phyloP scores from a whole-genome alignment of 2,888 invertebrate genomes.

The Drosophila sordidula region DNA sequence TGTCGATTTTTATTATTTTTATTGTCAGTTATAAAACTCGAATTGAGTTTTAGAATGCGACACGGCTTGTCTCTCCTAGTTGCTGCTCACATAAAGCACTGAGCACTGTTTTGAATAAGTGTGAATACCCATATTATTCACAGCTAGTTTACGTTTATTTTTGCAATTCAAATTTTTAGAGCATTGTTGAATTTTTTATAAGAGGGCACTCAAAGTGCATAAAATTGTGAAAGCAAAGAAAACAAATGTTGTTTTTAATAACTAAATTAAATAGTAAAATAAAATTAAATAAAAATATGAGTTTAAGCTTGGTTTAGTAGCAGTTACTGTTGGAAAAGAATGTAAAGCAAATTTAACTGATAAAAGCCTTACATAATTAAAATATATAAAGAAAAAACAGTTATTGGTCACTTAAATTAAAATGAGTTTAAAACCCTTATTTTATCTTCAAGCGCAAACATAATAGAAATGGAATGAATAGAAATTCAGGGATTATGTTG shows the following conservation, averaged over 20 bases:
- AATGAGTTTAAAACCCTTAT: too few relatives aligned
- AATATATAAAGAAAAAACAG: too few relatives aligned
- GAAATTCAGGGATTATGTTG: not conserved
- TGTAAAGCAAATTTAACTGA: too few relatives aligned
- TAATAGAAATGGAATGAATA: too few relatives aligned
- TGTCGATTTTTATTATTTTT: conserved; percentile 55
- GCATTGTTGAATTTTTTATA: not conserved
- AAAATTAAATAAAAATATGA: too few relatives aligned
- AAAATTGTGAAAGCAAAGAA: not conserved
- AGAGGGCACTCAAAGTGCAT: not conserved
- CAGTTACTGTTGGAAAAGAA: too few relatives aligned
- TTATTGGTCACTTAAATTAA: too few relatives aligned
- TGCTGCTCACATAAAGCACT: conserved; percentile 6
- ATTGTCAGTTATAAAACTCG: conserved; percentile 36
- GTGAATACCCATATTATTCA: conserved; percentile 19
- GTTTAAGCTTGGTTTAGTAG: too few relatives aligned
- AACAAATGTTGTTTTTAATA: not conserved
- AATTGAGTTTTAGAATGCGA: conserved; percentile 34
- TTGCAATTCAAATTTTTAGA: conserved; percentile 6
- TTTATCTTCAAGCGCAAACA: too few relatives aligned
- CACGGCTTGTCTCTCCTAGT: conserved; percentile 9
- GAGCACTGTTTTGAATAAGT: conserved; percentile 28
- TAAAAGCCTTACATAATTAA: too few relatives aligned
- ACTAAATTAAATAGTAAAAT: not conserved
- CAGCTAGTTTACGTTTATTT: conserved; percentile 27